Evolutionary conservation across 1,140 invertebrate species (phyloP).

Genomic region (Triops longicaudatus): DNA sequence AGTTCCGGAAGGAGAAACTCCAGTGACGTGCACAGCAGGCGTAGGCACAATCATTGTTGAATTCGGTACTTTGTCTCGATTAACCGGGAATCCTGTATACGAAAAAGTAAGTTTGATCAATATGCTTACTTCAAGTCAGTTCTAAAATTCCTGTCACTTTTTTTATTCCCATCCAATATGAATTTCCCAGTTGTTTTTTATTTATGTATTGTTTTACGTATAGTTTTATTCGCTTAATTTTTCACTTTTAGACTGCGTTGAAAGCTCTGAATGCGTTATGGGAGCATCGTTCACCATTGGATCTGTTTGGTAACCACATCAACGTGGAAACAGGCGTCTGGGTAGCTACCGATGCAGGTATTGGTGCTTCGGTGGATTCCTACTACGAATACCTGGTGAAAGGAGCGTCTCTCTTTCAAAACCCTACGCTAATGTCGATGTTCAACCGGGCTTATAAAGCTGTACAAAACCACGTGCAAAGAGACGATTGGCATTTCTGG

Average conservation of each 20-base stretch:
- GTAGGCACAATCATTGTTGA: conserved; percentile 96
- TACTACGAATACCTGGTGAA: conserved; percentile 99
- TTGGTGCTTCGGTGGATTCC: conserved; percentile 90
- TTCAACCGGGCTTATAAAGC: conserved; percentile 72
- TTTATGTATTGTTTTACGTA: too few relatives aligned
- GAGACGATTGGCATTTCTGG: conserved; percentile 67
- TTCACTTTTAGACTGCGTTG: conserved; percentile 54
- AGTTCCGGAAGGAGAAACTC: conserved; percentile 88
- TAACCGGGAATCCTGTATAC: conserved; percentile 92
- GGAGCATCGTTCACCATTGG: conserved; percentile 56
- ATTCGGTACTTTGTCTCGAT: conserved; percentile 86
- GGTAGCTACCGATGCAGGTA: conserved; percentile 92
- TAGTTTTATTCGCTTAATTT: conserved; percentile 24
- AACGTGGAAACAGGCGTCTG: conserved; percentile 90
- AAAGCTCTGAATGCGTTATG: conserved; percentile 84
- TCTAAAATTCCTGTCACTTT: not conserved
- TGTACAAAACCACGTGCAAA: conserved; percentile 78
- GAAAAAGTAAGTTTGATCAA: conserved; percentile 59
- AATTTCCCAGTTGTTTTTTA: conserved; percentile 29
- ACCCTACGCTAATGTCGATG: conserved; percentile 82
- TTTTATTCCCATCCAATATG: not conserved
- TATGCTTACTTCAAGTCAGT: not conserved
- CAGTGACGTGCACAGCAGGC: conserved; percentile 93
- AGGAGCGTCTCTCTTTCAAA: conserved; percentile 70
- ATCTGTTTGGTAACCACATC: conserved; percentile 92